Evolutionary conservation across 2,888 invertebrate species (phyloP), one percentile per base, ranked within the genome.

Genomic region (Drosophila infuscata): DNA sequence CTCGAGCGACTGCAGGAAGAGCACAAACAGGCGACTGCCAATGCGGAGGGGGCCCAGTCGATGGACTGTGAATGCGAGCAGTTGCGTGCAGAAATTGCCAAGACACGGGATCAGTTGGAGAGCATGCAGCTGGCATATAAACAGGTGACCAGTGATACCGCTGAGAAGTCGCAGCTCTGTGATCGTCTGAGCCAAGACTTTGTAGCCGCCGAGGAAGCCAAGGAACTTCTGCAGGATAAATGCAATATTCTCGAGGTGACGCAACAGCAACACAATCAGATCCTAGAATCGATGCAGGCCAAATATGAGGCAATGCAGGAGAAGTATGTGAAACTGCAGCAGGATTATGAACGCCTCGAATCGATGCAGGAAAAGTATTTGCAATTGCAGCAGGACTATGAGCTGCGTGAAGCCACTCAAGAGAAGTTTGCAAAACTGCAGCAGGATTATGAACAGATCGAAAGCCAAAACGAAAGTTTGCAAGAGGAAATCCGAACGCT

Each of bases 351-450:
- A 35, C 49, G 70, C 1, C 65, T 92, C 20, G 83, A 83, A 38
- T n/a, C 20, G 0, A n/a, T 56, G 29, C 38, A 56, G 38, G 12
- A 60, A 9, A 92, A 91, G 61, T 92, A 92, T 66, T 59, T 86
- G 12, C 48, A 70, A 6, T 64, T 92, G 29, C 86, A 91, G 48
- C 48, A 54, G 20, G 82, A 88, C 36, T 92, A 92, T 48, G 81
- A 88, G 36, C 49, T 71, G 4, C 68, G 92, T 53, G 67, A 85
- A 6, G 64, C 63, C 6, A 85, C 91, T 29, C 83, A 87, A 66
- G 58, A 60, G 17, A 92, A 91, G 62, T 92, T 91, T 66, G 63
- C 86, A 9, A 49, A 70, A 9, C 64, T 92, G n/a, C 88, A 91
- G 51, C 48, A 53, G 12, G 82, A 88, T 43, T 92, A 92, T 48